Conservation (phyloP, 2,113 vertebrate genomes). For the Theristicus caerulescens region DNA sequence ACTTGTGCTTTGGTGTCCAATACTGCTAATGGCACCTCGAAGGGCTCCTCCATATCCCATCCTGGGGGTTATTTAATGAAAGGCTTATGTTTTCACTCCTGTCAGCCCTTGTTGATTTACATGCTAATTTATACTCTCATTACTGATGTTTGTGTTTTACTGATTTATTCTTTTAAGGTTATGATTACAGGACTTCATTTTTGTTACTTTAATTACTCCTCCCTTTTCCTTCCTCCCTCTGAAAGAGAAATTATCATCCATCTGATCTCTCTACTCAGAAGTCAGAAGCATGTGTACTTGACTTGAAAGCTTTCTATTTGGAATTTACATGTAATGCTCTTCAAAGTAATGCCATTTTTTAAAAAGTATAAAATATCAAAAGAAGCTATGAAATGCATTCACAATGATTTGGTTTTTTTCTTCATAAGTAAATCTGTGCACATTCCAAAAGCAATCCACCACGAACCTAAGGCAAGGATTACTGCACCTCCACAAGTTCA, state of each 20-base stretch:
- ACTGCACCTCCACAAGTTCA: background rate
- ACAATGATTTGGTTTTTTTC: background rate
- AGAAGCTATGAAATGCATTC: background rate
- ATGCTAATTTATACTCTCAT: background rate
- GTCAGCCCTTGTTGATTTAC: background rate
- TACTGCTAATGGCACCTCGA: background rate
- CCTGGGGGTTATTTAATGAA: background rate
- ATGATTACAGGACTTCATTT: background rate
- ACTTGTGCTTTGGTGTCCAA: background rate
- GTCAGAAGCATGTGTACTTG: background rate
- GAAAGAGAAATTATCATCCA: background rate
- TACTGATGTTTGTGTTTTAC: background rate
- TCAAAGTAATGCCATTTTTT: constrained; percentile 2
- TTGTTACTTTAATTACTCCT: background rate
- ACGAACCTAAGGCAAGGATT: background rate
- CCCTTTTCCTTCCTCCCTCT: background rate
- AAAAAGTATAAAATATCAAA: background rate
- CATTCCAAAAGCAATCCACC: background rate
- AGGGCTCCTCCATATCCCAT: background rate
- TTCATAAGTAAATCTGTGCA: background rate
- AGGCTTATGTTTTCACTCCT: background rate
- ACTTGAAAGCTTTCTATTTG: constrained; percentile 52
- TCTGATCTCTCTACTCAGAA: constrained; percentile 15
- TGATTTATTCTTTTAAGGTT: constrained; percentile 1
- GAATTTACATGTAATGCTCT: constrained; percentile 30